Evolutionary conservation across 2,797 vertebrate genomes (phyloP).

Genomic region (Poeciliopsis paucimaculata): DNA sequence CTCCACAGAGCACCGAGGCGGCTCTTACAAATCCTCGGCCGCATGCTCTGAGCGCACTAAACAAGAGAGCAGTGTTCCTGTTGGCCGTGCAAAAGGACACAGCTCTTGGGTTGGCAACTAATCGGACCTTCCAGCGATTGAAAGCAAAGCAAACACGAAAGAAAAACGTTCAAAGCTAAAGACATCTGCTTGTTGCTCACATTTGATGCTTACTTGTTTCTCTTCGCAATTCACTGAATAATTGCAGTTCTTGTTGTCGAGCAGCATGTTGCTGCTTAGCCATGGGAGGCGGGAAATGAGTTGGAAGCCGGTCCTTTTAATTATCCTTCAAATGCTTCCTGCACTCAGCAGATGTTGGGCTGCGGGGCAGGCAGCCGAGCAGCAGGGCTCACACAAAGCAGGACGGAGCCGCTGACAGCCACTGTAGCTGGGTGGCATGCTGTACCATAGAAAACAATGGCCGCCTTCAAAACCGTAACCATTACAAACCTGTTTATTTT

Average conservation of each 20-base stretch:
- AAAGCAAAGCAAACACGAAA: not conserved
- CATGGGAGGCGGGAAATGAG: constrained; percentile 80
- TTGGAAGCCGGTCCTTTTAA: constrained; percentile 81
- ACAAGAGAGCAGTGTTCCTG: constrained; percentile 42
- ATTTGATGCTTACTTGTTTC: constrained; percentile 52
- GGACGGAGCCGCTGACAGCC: constrained; percentile 48
- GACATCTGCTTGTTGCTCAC: constrained; percentile 59
- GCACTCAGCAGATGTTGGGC: constrained; percentile 81
- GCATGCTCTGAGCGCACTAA: constrained; percentile 38
- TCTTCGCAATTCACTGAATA: constrained; percentile 71
- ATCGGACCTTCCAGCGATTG: constrained; percentile 40
- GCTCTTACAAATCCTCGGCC: constrained; percentile 49
- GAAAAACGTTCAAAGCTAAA: constrained; percentile 12
- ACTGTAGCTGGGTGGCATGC: constrained; percentile 48
- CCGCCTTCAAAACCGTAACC: constrained; percentile 14
- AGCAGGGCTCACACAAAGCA: constrained; percentile 67
- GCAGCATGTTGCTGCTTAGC: constrained; percentile 76
- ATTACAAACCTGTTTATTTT: not conserved
- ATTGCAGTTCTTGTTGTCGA: constrained; percentile 71
- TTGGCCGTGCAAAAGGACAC: constrained; percentile 32
- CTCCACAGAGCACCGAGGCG: constrained; percentile 40
- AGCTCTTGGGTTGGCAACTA: constrained; percentile 39
- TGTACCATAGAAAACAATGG: constrained; percentile 39
- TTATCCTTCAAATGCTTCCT: constrained; percentile 82
- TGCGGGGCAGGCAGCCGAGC: constrained; percentile 76